Evolutionary conservation across 2,888 invertebrate species (phyloP), one percentile per base, ranked within the genome.

Genomic region (Lasius fuliginosus): DNA sequence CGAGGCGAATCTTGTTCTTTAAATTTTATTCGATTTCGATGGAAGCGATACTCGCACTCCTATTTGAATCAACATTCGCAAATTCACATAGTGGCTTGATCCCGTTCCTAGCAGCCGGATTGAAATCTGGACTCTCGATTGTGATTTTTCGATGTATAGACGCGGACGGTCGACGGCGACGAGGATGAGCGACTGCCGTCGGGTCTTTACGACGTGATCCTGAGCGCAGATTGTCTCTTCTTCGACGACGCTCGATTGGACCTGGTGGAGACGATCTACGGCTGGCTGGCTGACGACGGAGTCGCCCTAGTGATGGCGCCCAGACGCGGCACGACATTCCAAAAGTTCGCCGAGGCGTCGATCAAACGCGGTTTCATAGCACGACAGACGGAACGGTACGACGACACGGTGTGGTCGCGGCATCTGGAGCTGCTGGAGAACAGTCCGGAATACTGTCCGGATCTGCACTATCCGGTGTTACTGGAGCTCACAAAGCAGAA

Each of bases 171-270:
- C 33, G 71, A 68, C 18, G 68, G 23, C 65, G 85, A 87, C 79
- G 87, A 87, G 5, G 30, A 64, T 8, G 30, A 56, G 12, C 76
- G 23, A 42, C 40, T 85, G 5, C 46, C 85, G 53, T 86, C 84
- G 65, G 95, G 94, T 12, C 95, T 96, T 84, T 98, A 97, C 94
- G 97, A 98, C 94, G 95, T 96, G 69, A 96, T 98, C 73, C 95
- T 98, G 12, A 97, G 97, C 92, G 98, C 98, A 1, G 98, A 98
- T 94, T 98, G 97, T 93, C 94, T 97, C 84, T 98, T 97, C 95
- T 97, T 97, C 93, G 97, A 97, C 92, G 97, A 97, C 83, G 96
- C 96, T 0, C 95, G 97, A 65, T 94, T 96, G 42, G 96, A 97
- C 88, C 95, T 97, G 86, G 96, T 97, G 53, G 96, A 96, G 86